These are phyloP conservation scores for Dendrocincla tyrannina DNA, from an alignment of 2,797 vertebrate species.

Conservation along the genomic window DNA sequence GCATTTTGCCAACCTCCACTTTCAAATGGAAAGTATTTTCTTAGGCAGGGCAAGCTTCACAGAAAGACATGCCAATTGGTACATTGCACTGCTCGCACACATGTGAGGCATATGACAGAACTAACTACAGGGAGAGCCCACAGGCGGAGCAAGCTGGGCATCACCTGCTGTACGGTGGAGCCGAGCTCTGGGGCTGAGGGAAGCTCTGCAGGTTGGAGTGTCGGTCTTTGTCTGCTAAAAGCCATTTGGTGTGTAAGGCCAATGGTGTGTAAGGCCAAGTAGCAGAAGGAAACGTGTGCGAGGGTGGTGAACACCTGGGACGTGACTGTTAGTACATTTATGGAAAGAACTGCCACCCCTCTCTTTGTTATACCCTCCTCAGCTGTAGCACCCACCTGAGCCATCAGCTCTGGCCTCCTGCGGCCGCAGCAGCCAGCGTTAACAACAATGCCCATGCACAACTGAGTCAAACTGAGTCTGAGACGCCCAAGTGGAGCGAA, in stretches of 20 bases:
- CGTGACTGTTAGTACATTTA: not conserved
- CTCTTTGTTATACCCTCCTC: accelerated
- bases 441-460: accelerated
- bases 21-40: not conserved
- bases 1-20: not conserved
- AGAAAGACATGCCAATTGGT: not conserved
- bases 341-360: accelerated
- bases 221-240: accelerated
- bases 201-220: not conserved
- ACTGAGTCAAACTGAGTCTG: accelerated
- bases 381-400: not conserved
- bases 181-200: not conserved
- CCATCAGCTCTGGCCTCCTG: too few relatives aligned
- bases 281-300: not conserved
- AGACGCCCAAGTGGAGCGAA: accelerated
- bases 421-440: accelerated
- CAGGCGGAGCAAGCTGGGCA: accelerated
- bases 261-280: not conserved
- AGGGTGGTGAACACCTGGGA: not conserved
- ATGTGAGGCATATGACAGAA: not conserved
- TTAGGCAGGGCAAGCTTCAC: not conserved
- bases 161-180: not conserved
- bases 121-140: not conserved
- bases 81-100: not conserved
- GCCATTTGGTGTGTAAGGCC: not conserved